phyloP scores from a whole-genome alignment of 2,888 invertebrate genomes.

The Lucinisca nassula region DNA sequence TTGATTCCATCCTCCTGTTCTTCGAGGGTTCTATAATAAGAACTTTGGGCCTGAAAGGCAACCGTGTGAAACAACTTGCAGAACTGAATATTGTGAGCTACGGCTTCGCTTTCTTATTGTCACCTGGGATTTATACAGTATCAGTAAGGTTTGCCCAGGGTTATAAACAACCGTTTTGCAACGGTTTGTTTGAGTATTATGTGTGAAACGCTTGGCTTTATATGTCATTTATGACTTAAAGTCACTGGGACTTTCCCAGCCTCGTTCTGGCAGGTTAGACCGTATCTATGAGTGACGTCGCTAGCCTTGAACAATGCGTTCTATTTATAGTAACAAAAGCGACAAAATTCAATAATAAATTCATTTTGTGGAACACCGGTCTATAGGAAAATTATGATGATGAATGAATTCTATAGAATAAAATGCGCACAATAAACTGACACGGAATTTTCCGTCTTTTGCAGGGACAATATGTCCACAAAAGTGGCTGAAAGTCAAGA shows the following conservation, averaged over 20 bases:
- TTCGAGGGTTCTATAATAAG: neutral
- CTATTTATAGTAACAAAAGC: neutral
- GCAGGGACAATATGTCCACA: neutral
- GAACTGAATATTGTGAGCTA: neutral
- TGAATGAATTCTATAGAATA: neutral
- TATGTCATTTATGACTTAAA: too few species aligned
- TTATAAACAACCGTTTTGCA: too few species aligned
- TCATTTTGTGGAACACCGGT: too few species aligned
- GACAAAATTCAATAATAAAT: too few species aligned
- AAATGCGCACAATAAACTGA: neutral
- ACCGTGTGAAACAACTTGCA: too few species aligned
- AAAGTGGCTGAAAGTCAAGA: neutral
- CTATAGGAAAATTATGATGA: neutral
- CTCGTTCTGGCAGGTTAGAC: too few species aligned
- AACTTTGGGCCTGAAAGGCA: neutral
- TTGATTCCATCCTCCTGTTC: neutral
- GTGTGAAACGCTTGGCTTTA: too few species aligned
- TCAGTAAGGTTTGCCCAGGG: too few species aligned
- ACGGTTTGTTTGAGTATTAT: too few species aligned
- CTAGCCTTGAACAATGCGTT: neutral
- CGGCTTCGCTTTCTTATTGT: neutral
- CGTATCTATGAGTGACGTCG: too few species aligned
- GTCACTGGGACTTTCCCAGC: too few species aligned
- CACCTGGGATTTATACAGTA: too few species aligned
- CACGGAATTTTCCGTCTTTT: neutral